Percentiles rank a stretch among this genome's conserved stretches.
Conservation (phyloP, 2,888 invertebrate species). For the Acleris sparsana region DNA sequence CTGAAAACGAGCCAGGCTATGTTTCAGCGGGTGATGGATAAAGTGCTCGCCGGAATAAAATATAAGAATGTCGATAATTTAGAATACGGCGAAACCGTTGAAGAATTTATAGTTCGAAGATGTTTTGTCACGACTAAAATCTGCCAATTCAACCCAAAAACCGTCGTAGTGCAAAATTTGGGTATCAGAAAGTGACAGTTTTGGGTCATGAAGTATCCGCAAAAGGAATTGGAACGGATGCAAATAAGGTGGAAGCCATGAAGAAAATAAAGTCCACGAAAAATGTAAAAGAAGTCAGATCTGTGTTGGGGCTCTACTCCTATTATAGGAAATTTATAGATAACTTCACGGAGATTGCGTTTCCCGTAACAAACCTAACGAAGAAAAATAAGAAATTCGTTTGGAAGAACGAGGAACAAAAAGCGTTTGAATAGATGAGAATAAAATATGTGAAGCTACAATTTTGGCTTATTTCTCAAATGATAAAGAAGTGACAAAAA, state of each 20-base stretch:
- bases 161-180: slow-evolving; percentile 1
- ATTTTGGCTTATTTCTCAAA: too few species aligned
- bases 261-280: too few species aligned
- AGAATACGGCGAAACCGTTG: too few species aligned
- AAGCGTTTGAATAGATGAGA: too few species aligned
- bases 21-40: too few species aligned
- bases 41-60: too few species aligned
- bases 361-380: neutral
- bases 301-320: neutral
- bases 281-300: neutral
- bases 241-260: neutral
- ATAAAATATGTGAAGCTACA: neutral
- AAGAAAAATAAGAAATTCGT: neutral
- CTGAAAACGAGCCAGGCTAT: too few species aligned
- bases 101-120: too few species aligned
- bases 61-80: too few species aligned
- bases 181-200: slow-evolving; percentile 1
- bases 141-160: neutral
- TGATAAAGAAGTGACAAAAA: too few species aligned
- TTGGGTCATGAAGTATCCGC: neutral
- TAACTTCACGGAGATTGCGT: neutral
- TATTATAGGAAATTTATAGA: neutral
- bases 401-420: neutral
- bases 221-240: neutral
- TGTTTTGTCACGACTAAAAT: neutral